These are phyloP conservation scores for Neotragus moschatus DNA, from an alignment of 2,113 vertebrate genomes.

Conservation along the genomic window DNA sequence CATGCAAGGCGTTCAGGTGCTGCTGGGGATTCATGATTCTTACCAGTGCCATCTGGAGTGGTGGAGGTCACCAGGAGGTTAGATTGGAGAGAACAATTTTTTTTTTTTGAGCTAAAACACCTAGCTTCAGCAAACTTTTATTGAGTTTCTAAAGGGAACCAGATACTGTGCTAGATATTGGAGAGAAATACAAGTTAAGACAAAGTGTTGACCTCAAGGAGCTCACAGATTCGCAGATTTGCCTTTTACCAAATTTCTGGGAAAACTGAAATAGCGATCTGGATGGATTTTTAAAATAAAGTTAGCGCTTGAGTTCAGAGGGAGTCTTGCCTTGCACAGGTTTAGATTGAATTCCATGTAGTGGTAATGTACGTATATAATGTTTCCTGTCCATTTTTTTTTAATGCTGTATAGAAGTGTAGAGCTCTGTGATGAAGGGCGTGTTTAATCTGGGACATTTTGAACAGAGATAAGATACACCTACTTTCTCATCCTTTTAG, in stretches of 20 bases:
- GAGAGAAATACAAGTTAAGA: neutral
- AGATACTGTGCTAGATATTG: neutral
- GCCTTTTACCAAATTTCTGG: neutral
- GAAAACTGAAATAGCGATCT: neutral
- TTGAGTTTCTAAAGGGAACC: neutral
- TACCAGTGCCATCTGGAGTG: neutral
- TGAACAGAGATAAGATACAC: neutral
- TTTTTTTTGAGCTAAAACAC: neutral
- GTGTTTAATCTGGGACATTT: neutral
- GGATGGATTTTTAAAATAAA: neutral
- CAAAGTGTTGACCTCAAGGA: neutral
- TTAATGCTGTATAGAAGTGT: neutral
- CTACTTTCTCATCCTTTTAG: neutral
- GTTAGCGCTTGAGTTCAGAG: neutral
- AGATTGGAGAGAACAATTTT: neutral
- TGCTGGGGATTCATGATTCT: neutral
- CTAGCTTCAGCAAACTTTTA: neutral
- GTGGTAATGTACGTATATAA: neutral
- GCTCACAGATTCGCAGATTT: neutral
- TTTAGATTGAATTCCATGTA: neutral
- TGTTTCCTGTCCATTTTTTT: neutral
- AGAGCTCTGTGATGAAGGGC: neutral
- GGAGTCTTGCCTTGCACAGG: neutral
- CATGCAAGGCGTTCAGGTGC: neutral
- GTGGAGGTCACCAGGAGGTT: neutral